A percentile compares a stretch with the other conserved stretches of the same genome.
Evolutionary conservation across 2,113 vertebrate species (phyloP).

Genomic region (Chauna torquata): DNA sequence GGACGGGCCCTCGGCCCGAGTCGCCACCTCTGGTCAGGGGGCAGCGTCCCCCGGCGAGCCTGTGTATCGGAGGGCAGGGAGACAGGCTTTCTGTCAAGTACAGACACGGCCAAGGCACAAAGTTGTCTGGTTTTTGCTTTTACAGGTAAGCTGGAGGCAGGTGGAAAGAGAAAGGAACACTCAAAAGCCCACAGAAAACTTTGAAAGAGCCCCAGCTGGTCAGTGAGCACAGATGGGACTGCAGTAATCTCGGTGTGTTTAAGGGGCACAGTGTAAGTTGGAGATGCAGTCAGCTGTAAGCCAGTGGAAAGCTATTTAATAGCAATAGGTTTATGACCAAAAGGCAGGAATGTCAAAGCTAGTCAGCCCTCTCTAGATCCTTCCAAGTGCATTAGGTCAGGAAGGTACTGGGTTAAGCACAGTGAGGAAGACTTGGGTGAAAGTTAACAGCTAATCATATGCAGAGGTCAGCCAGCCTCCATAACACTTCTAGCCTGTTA

Average conservation of each 20-base stretch:
- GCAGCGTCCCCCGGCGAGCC: too few species aligned
- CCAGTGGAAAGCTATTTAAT: accelerated
- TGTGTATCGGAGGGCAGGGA: accelerated
- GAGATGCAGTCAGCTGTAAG: not conserved
- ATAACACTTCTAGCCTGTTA: accelerated
- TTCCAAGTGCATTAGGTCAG: not conserved
- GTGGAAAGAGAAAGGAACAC: accelerated
- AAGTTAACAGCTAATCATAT: too few species aligned
- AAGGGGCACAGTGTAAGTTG: accelerated
- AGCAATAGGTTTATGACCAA: not conserved
- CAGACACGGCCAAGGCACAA: accelerated
- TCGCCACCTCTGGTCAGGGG: too few species aligned
- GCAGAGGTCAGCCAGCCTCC: not conserved
- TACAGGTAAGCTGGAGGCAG: accelerated
- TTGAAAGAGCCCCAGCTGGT: not conserved
- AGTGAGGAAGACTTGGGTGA: not conserved
- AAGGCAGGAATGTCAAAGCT: not conserved
- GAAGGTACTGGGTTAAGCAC: not conserved
- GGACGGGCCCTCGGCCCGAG: too few species aligned
- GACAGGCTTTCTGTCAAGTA: accelerated
- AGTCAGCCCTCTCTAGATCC: not conserved
- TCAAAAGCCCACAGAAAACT: not conserved
- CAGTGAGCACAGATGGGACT: too few species aligned
- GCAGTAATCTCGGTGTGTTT: accelerated
- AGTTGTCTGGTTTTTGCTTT: accelerated